A percentile compares a stretch with the other conserved stretches of the same genome.
Evolutionary conservation across 2,113 vertebrate species (phyloP).

Genomic region (Paradisaea rubra): DNA sequence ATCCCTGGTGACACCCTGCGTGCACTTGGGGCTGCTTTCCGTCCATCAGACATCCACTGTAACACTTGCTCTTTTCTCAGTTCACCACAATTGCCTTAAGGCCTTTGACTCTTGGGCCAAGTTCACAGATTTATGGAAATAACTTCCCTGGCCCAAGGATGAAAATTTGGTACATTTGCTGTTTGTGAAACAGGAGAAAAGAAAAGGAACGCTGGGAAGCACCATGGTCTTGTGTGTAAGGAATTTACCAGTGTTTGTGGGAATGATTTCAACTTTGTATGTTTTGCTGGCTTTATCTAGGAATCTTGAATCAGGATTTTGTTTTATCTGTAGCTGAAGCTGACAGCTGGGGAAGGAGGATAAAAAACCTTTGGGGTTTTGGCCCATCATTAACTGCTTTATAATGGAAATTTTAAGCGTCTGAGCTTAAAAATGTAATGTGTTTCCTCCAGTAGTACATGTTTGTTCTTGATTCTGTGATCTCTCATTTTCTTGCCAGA

Average conservation of each 20-base stretch:
- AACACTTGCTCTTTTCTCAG: background rate
- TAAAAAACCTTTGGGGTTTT: conserved; percentile 40
- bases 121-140: background rate
- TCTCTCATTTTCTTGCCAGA: conserved; percentile 51
- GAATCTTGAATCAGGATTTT: background rate
- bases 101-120: background rate
- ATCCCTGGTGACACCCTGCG: background rate
- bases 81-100: background rate
- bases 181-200: background rate
- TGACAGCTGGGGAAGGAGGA: conserved; percentile 32
- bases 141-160: background rate
- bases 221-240: background rate
- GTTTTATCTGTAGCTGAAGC: conserved; percentile 40
- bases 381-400: conserved; percentile 39
- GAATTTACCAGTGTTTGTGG: background rate
- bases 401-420: background rate
- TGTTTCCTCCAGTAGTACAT: background rate
- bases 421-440: conserved; percentile 7
- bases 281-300: background rate
- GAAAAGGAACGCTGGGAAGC: background rate
- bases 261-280: background rate
- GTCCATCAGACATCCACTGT: background rate
- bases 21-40: background rate
- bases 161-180: background rate
- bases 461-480: conserved; percentile 51